These are phyloP conservation scores for Eristalinus aeneus DNA, from an alignment of 2,888 invertebrate species.

Conservation along the genomic window DNA sequence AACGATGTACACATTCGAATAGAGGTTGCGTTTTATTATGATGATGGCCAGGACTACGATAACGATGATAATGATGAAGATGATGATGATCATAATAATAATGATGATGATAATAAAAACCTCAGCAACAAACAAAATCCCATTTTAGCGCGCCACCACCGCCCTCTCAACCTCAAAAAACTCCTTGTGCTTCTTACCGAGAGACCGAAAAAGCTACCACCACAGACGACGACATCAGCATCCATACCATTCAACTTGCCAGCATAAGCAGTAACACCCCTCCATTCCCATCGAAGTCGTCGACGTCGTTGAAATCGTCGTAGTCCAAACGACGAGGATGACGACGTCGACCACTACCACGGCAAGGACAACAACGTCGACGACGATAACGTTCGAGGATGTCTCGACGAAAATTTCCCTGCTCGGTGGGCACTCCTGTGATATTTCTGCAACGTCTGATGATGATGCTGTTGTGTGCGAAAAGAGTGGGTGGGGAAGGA, in stretches of 20 bases:
- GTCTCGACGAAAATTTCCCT: slow-evolving; percentile 68
- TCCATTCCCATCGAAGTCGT: neutral
- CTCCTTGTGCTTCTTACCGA: slow-evolving; percentile 52
- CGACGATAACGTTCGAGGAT: slow-evolving; percentile 60
- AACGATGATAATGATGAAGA: slow-evolving; percentile 1
- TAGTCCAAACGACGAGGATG: slow-evolving; percentile 27
- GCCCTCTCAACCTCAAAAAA: slow-evolving; percentile 34
- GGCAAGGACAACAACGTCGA: slow-evolving; percentile 28
- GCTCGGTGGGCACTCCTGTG: slow-evolving; percentile 4
- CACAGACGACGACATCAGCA: slow-evolving; percentile 33
- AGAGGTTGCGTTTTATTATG: slow-evolving; percentile 66
- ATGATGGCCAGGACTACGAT: slow-evolving; percentile 38
- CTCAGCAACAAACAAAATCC: neutral
- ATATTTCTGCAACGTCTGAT: neutral
- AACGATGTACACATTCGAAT: slow-evolving; percentile 51
- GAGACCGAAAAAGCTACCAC: slow-evolving; percentile 58
- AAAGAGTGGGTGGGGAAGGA: neutral
- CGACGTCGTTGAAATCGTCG: neutral
- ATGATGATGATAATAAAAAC: slow-evolving; percentile 55
- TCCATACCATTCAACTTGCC: slow-evolving; percentile 33
- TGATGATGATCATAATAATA: slow-evolving; percentile 30
- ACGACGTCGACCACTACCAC: slow-evolving; percentile 41
- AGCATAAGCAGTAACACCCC: slow-evolving; percentile 28
- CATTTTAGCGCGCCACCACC: slow-evolving; percentile 17
- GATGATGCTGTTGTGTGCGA: neutral